Conservation (phyloP, 2,888 invertebrate species). For the Nemapogon koenigi region DNA sequence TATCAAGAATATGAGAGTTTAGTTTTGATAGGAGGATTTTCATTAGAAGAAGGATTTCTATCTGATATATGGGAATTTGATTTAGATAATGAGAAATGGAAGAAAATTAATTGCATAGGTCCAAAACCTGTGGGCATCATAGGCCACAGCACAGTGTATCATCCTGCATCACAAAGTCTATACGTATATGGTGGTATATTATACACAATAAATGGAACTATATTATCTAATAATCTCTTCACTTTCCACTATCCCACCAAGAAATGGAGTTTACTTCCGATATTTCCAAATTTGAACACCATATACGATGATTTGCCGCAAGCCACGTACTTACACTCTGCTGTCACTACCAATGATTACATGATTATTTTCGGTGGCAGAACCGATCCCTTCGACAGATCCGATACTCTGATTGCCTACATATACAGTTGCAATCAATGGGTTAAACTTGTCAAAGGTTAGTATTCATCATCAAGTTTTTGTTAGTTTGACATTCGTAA, state of each 20-base stretch:
- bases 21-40: constrained; percentile 87
- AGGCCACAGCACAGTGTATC: constrained; percentile 90
- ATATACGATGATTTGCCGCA: constrained; percentile 69
- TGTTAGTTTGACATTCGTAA: constrained; percentile 74
- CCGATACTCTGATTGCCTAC: constrained; percentile 83
- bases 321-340: constrained; percentile 85
- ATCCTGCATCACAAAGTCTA: constrained; percentile 78
- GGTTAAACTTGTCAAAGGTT: constrained; percentile 73
- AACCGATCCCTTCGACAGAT: constrained; percentile 74
- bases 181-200: constrained; percentile 91
- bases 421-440: constrained; percentile 90
- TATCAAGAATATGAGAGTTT: constrained; percentile 76
- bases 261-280: constrained; percentile 81
- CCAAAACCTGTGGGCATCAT: constrained; percentile 81
- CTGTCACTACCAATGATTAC: constrained; percentile 85
- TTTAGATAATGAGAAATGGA: constrained; percentile 77
- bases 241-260: constrained; percentile 77
- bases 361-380: constrained; percentile 92
- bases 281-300: constrained; percentile 70
- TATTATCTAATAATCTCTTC: constrained; percentile 78
- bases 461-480: constrained; percentile 36
- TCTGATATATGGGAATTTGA: constrained; percentile 82
- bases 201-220: constrained; percentile 74
- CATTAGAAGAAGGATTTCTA: constrained; percentile 75
- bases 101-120: constrained; percentile 71